Conservation (phyloP, 2,888 invertebrate species). For the Cantharis flavilabris region DNA sequence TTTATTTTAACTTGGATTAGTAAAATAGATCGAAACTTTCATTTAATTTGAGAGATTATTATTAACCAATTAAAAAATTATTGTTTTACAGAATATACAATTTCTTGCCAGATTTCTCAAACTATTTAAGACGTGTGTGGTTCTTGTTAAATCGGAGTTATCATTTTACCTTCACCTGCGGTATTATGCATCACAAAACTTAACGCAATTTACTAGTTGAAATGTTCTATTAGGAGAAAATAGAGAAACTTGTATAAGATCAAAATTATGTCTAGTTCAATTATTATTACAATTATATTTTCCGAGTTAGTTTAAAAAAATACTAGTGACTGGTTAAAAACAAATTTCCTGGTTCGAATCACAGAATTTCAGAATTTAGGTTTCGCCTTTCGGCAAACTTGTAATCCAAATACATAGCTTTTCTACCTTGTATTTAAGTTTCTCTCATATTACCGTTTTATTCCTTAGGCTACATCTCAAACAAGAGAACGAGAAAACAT, state of each 20-base stretch:
- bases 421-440: too few species aligned
- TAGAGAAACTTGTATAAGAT: neutral
- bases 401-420: too few species aligned
- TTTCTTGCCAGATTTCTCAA: neutral
- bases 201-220: neutral
- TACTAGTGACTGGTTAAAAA: neutral
- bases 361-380: too few species aligned
- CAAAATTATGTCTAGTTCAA: neutral
- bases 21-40: neutral
- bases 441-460: too few species aligned
- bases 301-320: neutral
- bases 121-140: neutral
- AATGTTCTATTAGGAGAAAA: neutral
- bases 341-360: too few species aligned
- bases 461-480: too few species aligned
- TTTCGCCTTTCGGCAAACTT: too few species aligned
- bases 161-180: neutral
- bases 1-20: neutral
- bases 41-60: neutral
- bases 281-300: neutral
- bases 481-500: too few species aligned
- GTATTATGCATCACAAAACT: neutral
- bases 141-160: neutral
- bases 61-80: neutral
- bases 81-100: neutral